Evolutionary conservation across 2,797 vertebrate genomes (phyloP).

Genomic region (Schizopygopsis pylzovi): DNA sequence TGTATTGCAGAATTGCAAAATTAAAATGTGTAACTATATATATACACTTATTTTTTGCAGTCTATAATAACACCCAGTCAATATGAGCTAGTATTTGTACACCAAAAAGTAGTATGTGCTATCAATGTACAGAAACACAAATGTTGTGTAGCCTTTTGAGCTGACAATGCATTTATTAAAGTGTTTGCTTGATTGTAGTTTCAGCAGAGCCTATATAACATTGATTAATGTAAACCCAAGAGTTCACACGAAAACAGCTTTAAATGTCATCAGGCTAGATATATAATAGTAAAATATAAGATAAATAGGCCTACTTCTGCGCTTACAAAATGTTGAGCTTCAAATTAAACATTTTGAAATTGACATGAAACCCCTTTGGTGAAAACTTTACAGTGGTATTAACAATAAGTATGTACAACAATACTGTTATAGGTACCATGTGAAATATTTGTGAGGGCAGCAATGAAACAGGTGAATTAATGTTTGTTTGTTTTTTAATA

Average conservation of each 20-base stretch:
- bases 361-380: background rate
- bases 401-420: background rate
- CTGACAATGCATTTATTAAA: background rate
- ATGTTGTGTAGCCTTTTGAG: background rate
- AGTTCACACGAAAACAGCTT: background rate
- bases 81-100: background rate
- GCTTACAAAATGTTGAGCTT: background rate
- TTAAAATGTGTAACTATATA: too few relatives aligned
- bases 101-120: background rate
- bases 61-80: background rate
- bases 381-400: background rate
- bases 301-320: too few relatives aligned
- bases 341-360: background rate
- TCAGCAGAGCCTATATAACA: background rate
- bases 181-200: background rate
- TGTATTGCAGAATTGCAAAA: too few relatives aligned
- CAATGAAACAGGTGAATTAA: background rate
- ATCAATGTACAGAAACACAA: background rate
- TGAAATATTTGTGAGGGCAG: background rate
- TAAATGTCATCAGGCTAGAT: background rate
- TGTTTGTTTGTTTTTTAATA: constrained; percentile 1
- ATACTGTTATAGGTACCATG: background rate
- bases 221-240: background rate
- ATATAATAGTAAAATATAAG: background rate
- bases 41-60: background rate